Base-by-base conservation (phyloP, 2,113 vertebrate species). In the Lipophrys pholis region DNA sequence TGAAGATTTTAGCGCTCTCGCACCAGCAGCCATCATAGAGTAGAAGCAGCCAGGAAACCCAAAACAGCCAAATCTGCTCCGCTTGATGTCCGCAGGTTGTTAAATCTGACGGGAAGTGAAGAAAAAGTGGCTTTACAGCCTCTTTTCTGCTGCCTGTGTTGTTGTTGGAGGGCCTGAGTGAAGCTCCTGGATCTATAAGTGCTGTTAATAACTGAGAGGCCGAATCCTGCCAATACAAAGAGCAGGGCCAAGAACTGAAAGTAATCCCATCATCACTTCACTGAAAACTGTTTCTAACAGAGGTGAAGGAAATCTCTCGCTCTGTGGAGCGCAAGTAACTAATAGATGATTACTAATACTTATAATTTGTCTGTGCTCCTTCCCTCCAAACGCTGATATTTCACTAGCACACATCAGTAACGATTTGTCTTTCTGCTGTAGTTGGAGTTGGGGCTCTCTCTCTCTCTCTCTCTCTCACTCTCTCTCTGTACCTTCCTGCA, bases 161-260 rank as follows among this genome's bases (percentile, higher is more conserved):
- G 75, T 83, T 68, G 45, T 84, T 90, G 87, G 81, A 78, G 15
- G 10, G 70, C 58, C 21, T 30, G 39, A 38, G 65, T 63, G 62
- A 61, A 78, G 74, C 56, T 6, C 70, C 53, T 48, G 78, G 60
- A 77, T 70, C 80, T 59, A 36, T 65, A 82, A 86, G 73, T 77
- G 78, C 67, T 57, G 60, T 57, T 72, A 88, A 87, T 84, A 88
- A 60, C 21, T 58, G 17, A 62, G 56, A 81, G 71, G 40, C 58
- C 14, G 59, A 21, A 12, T 67, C 61, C 60, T 63, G 88, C 88
- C 87, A 91, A 91, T 67, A 78, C 56, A 90, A 90, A 90, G 85
- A 74, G 64, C 39, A 50, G 38, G 55, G 57, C 70, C 69, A 82
- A 86, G 82, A 52, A 48, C 12, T 69, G 21, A 0, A 43, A 77